A percentile compares a stretch with the other conserved stretches of the same genome.
These are phyloP conservation scores for Siniperca undulata DNA, from an alignment of 2,797 vertebrate genomes.

Conservation along the genomic window DNA sequence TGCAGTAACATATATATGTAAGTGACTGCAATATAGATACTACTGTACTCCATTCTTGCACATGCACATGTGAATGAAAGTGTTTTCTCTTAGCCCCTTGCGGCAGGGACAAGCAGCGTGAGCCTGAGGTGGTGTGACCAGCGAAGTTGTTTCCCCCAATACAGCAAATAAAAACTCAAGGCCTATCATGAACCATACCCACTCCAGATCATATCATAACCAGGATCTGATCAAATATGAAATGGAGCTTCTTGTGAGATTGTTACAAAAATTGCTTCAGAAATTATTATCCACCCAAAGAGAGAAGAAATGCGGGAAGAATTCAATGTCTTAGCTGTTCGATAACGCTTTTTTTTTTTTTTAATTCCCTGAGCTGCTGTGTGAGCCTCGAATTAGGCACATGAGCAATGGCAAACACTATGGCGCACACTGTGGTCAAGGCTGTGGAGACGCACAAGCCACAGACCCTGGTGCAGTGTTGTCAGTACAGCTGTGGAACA, in stretches of 20 bases:
- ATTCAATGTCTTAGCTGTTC: not conserved
- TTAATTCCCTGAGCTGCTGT: not conserved
- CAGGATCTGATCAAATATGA: not conserved
- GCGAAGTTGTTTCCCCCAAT: not conserved
- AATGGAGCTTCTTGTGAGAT: constrained; percentile 18
- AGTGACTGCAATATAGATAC: not conserved
- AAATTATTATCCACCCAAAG: not conserved
- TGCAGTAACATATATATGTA: not conserved
- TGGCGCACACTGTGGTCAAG: not conserved
- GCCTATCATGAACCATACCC: constrained; percentile 4
- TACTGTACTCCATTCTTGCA: not conserved
- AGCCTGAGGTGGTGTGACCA: not conserved
- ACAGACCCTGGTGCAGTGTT: not conserved
- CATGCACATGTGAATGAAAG: constrained; percentile 6
- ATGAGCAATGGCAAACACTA: not conserved
- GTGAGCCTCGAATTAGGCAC: not conserved
- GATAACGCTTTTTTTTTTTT: not conserved
- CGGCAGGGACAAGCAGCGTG: not conserved
- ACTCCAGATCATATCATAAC: not conserved
- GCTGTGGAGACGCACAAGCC: not conserved
- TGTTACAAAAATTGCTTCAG: not conserved
- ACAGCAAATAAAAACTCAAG: constrained; percentile 19
- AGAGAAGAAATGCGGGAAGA: not conserved
- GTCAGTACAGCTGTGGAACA: not conserved
- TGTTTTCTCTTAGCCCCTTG: not conserved